phyloP scores from a whole-genome alignment of 2,113 vertebrate species.

The Poeciliopsis retropinna region DNA sequence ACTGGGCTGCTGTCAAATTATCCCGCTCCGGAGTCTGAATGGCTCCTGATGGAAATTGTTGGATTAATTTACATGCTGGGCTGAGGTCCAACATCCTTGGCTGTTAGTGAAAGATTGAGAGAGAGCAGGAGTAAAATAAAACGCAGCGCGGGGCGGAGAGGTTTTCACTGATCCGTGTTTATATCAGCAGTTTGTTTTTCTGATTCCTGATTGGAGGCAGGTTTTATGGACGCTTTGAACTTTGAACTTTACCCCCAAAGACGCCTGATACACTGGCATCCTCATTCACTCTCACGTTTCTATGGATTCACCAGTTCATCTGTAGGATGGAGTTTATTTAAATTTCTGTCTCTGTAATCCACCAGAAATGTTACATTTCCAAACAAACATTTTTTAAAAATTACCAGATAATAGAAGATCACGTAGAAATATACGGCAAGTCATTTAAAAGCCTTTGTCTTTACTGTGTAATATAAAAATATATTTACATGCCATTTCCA shows the following conservation, averaged over 20 bases:
- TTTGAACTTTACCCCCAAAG: background rate
- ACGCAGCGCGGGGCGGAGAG: constrained; percentile 46
- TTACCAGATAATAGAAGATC: no score
- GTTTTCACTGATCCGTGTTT: constrained; percentile 50
- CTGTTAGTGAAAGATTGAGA: constrained; percentile 55
- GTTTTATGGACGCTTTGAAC: background rate
- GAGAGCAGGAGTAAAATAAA: constrained; percentile 28
- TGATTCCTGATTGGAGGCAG: constrained; percentile 21
- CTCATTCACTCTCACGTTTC: no score
- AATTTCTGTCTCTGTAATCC: no score
- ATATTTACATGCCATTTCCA: no score
- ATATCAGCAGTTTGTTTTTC: constrained; percentile 35
- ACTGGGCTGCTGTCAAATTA: constrained; percentile 71
- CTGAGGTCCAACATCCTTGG: constrained; percentile 68
- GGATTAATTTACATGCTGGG: constrained; percentile 74
- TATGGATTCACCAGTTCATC: no score
- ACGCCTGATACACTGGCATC: no score
- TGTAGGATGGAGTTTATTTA: no score
- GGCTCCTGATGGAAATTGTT: constrained; percentile 77
- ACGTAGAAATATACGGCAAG: no score
- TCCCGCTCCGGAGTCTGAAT: constrained; percentile 70
- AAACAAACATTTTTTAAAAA: no score
- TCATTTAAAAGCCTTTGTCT: background rate
- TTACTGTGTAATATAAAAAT: no score
- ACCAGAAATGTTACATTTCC: no score